Base-by-base conservation (phyloP, 1,140 invertebrate genomes). In the Elymnias hypermnestra region DNA sequence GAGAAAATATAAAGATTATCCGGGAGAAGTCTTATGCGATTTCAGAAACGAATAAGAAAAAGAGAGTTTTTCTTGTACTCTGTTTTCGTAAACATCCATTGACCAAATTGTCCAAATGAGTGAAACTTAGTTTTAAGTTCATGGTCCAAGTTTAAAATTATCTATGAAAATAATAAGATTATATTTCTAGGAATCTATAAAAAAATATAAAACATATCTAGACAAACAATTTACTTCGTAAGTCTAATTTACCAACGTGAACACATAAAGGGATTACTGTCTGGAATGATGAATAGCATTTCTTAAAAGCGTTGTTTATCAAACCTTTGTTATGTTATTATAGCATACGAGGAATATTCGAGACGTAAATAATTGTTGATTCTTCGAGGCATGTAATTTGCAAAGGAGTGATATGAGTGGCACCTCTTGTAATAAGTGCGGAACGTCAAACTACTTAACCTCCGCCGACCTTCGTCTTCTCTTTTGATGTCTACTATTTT, bases 201-300 rank as follows among this genome's bases (percentile, higher is more conserved):
- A n/a, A n/a, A n/a, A n/a, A n/a, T n/a, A n/a, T n/a, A 21, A 26
- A 26, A 26, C 1, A 1, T n/a, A 2, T n/a, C 6, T 26, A 26
- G n/a, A 26, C 7, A 26, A 9, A 9, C 1, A 26, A 9, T 29
- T 29, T 29, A 29, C 7, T 1, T 13, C 9, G 2, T 29, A 13
- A 13, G 3, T 29, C 9, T 13, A 3, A 1, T 13, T 13, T 29
- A 13, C 12, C 8, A 13, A 29, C 26, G 3, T 5, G 14, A 13
- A 29, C 26, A 29, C 10, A 29, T 12, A 33, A 33, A 33, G n/a
- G 29, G 29, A 33, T 33, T 33, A 33, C 29, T 33, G 29, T 33
- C 29, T 15, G 13, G 14, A 33, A 33, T 33, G 29, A 33, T 33
- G 29, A 33, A 33, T 33, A 15, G 14, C 29, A 33, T 33, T 33